These are phyloP conservation scores for Falco columbarius DNA, from an alignment of 2,797 vertebrate species.

Conservation along the genomic window DNA sequence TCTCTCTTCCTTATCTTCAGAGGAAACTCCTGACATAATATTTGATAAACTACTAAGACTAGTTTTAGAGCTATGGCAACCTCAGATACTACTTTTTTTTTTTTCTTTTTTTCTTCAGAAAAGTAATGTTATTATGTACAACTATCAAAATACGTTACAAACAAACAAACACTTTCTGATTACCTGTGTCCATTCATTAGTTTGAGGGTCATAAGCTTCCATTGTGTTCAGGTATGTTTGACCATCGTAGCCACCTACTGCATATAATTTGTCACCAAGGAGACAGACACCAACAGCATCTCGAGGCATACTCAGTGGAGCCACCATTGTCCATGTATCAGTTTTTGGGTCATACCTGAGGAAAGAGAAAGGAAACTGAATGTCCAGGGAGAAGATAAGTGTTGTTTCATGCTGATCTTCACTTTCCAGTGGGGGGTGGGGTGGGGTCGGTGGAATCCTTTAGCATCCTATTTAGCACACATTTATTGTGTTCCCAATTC, in stretches of 20 bases:
- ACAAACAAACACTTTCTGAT: neutral
- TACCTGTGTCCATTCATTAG: constrained; percentile 84
- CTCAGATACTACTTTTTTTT: neutral
- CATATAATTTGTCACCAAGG: constrained; percentile 81
- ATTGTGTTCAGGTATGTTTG: constrained; percentile 83
- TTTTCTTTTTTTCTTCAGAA: neutral
- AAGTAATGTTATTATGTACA: neutral
- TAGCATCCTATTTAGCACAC: neutral
- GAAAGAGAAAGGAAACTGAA: neutral
- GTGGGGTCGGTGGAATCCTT: neutral
- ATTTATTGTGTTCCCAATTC: neutral
- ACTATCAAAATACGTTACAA: neutral
- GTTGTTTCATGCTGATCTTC: neutral
- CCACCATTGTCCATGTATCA: constrained; percentile 83
- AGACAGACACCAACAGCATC: constrained; percentile 84
- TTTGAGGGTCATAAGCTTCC: constrained; percentile 83
- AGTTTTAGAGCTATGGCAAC: neutral
- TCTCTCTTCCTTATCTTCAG: neutral
- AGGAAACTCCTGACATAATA: neutral
- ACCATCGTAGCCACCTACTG: constrained; percentile 82
- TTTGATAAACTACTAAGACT: neutral
- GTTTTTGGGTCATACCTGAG: constrained; percentile 83
- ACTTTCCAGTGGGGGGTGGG: no score
- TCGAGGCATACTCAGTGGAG: constrained; percentile 81
- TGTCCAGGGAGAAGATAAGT: neutral